phyloP scores from a whole-genome alignment of 2,797 vertebrate species.

The Molossus molossus region DNA sequence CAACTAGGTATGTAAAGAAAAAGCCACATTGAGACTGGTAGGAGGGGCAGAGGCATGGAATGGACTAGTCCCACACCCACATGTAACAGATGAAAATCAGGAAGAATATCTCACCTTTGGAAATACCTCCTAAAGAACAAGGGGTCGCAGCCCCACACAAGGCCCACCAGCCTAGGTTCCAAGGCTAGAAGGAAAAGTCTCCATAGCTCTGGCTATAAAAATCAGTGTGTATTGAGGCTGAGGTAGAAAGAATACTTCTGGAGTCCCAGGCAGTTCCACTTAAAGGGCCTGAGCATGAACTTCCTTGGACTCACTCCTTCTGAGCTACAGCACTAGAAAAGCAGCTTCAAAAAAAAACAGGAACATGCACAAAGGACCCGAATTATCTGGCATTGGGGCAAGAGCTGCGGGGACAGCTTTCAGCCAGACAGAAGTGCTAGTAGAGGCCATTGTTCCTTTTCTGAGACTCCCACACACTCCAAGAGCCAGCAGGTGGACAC shows the following conservation, averaged over 20 bases:
- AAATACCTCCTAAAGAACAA: neutral
- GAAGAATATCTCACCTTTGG: neutral
- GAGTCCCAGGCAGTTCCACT: neutral
- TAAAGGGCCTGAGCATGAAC: neutral
- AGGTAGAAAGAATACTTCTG: neutral
- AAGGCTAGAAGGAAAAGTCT: neutral
- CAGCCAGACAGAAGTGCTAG: neutral
- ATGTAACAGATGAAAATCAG: neutral
- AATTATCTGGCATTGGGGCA: neutral
- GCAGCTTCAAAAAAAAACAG: neutral
- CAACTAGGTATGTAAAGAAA: neutral
- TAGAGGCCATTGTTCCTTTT: neutral
- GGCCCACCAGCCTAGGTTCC: neutral
- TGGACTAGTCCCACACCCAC: neutral
- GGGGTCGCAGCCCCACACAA: neutral
- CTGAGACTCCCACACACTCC: neutral
- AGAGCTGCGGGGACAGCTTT: neutral
- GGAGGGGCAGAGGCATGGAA: neutral
- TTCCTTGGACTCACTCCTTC: neutral
- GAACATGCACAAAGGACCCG: neutral
- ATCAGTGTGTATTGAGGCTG: neutral
- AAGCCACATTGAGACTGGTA: neutral
- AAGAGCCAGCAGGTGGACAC: neutral
- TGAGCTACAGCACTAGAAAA: neutral
- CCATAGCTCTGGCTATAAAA: neutral